A percentile compares a stretch with the other conserved stretches of the same genome.
These are phyloP conservation scores for Clupea harengus DNA, from an alignment of 2,113 vertebrate species.

Conservation along the genomic window DNA sequence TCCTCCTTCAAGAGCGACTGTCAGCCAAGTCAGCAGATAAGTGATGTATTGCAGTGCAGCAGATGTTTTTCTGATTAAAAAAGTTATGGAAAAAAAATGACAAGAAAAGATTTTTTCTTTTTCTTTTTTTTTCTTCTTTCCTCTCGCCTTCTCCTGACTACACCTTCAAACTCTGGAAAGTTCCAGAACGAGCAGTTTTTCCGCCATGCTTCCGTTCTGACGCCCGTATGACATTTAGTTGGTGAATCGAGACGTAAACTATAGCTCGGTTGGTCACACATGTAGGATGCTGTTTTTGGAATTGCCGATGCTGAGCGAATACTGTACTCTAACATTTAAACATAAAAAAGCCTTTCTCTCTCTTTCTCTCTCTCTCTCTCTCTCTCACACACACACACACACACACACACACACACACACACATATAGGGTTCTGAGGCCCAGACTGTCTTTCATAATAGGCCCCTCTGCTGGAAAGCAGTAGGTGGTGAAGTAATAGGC, in stretches of 20 bases:
- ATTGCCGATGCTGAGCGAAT: too few species aligned
- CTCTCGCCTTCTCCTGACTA: background rate
- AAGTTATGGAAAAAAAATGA: background rate
- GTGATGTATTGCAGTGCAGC: background rate
- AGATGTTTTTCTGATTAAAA: slow-evolving; percentile 4
- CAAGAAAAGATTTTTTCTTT: background rate
- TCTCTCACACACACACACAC: background rate
- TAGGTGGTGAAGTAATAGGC: background rate
- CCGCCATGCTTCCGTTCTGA: background rate
- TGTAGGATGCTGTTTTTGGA: too few species aligned
- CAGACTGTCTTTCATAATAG: background rate
- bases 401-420: background rate
- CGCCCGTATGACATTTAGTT: background rate
- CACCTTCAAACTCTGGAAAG: background rate
- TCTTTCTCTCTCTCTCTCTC: too few species aligned
- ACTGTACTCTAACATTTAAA: too few species aligned
- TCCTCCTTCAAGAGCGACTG: background rate
- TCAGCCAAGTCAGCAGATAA: background rate
- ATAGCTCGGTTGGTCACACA: too few species aligned
- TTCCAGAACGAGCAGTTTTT: background rate
- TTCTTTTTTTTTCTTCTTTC: background rate
- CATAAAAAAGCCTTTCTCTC: too few species aligned
- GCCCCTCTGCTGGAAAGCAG: background rate
- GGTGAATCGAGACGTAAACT: background rate
- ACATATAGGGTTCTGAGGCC: background rate